Evolutionary conservation across 2,888 invertebrate genomes (phyloP).

Genomic region (Acrobasis suavella): DNA sequence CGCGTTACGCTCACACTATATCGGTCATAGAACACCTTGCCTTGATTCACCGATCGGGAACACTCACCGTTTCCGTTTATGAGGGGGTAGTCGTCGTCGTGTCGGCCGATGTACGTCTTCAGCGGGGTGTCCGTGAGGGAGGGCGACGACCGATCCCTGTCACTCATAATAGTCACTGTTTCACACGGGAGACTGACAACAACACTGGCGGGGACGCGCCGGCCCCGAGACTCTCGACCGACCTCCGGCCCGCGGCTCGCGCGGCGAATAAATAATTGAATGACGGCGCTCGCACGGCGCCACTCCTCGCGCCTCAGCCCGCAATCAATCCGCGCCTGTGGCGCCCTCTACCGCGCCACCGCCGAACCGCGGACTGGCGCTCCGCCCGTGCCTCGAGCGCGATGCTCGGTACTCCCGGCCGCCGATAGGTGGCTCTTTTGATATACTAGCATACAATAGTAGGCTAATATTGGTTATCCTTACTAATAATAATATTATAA

Average conservation of each 20-base stretch:
- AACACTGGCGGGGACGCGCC: conserved; percentile 70
- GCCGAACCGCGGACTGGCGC: conserved; percentile 27
- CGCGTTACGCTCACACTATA: conserved; percentile 36
- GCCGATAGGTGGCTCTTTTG: conserved; percentile 29
- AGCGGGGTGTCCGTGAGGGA: conserved; percentile 94
- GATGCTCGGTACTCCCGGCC: conserved; percentile 33
- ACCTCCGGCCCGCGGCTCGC: conserved; percentile 81
- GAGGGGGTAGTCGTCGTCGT: conserved; percentile 90
- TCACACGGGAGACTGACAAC: conserved; percentile 62
- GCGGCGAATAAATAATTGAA: conserved; percentile 74
- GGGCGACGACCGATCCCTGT: conserved; percentile 94
- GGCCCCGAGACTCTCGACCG: conserved; percentile 76
- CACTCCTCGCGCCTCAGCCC: conserved; percentile 34
- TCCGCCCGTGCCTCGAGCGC: conserved; percentile 35
- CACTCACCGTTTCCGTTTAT: conserved; percentile 88
- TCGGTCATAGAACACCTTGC: conserved; percentile 35
- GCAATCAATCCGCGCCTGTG: conserved; percentile 41
- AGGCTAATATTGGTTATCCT: too few species aligned
- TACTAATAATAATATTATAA: too few species aligned
- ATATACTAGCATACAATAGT: too few species aligned
- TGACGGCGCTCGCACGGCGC: conserved; percentile 38
- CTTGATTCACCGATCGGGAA: conserved; percentile 33
- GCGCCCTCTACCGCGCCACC: conserved; percentile 32
- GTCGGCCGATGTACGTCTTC: conserved; percentile 92
- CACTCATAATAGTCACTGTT: conserved; percentile 90